Evolutionary conservation across 2,797 vertebrate genomes (phyloP), one percentile per base, ranked within the genome.

Genomic region (Hypotaenidia okinawae): DNA sequence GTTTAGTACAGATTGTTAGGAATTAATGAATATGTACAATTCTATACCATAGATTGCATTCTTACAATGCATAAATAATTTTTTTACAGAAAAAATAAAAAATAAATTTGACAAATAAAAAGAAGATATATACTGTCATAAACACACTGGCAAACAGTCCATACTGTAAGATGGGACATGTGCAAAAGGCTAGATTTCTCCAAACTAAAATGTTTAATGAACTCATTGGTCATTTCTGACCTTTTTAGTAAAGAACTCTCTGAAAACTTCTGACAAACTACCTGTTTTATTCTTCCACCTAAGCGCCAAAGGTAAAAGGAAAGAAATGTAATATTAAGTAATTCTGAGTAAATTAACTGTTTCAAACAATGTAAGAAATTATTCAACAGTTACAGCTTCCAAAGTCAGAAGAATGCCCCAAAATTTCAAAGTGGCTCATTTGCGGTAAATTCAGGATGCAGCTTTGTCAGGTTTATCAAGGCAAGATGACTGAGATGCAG

Each of bases 11-110:
- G 97, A 95, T 93, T 98, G 94, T 97, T 98, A 98, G 90, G 97
- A 96, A 97, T 96, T 98, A 84, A 97, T 97, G 97, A 98, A 96
- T 98, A 98, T 98, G 97, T 97, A 98, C 98, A 98, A 98, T 97
- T 98, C 97, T 98, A 98, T 97, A 98, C 54, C 67, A 97, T 86
- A 85, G 95, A 95, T 17, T 98, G 98, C 97, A 98, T 98, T 97
- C 98, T 97, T 94, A 96, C 92, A 98, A 98, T 97, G 97, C 97
- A 95, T 97, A 97, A 96, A 97, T 97, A 97, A 89, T 89, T 92
- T 90, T 96, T 94, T 91, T 91, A 96, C 95, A 98, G 89, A 94
- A 97, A 97, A 96, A 90, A 91, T 64, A 9, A 97, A 98, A 98
- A 97, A 95, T 90, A 95, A 97, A 95, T 93, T 93, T 97, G 82